phyloP scores from a whole-genome alignment of 2,797 vertebrate genomes.

The Psittacula derbiana region DNA sequence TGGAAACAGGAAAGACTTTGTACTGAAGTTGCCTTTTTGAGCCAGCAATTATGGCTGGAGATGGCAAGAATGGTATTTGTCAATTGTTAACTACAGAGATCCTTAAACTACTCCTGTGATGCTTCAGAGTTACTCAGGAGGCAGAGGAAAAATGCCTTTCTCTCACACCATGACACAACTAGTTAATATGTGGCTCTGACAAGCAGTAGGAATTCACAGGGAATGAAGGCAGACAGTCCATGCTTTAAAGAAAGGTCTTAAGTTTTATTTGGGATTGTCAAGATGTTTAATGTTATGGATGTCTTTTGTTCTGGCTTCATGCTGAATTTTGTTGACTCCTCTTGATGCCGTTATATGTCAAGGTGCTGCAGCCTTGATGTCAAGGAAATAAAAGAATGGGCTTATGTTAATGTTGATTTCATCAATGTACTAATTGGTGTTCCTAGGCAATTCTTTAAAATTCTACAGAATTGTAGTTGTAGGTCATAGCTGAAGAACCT shows the following conservation, averaged over 20 bases:
- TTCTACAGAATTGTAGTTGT: background rate
- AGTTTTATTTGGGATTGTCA: background rate
- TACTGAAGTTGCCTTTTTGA: background rate
- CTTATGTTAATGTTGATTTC: background rate
- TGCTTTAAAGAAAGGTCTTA: background rate
- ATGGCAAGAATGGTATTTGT: background rate
- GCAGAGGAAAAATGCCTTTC: background rate
- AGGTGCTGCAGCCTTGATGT: background rate
- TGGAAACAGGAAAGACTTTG: background rate
- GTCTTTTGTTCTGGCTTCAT: background rate
- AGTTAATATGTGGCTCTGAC: background rate
- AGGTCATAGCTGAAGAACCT: background rate
- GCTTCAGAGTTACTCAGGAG: background rate
- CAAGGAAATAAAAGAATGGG: background rate
- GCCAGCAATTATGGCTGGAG: background rate
- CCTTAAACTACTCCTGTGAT: background rate
- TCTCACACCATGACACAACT: background rate
- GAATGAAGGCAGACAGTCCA: background rate
- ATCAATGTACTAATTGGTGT: background rate
- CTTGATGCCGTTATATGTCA: background rate
- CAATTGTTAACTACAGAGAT: background rate
- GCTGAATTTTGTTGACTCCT: background rate
- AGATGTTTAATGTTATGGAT: background rate
- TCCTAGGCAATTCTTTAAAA: background rate
- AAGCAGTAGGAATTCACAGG: background rate